Conservation (phyloP, 2,113 vertebrate genomes). For the Ammodytes dubius region DNA sequence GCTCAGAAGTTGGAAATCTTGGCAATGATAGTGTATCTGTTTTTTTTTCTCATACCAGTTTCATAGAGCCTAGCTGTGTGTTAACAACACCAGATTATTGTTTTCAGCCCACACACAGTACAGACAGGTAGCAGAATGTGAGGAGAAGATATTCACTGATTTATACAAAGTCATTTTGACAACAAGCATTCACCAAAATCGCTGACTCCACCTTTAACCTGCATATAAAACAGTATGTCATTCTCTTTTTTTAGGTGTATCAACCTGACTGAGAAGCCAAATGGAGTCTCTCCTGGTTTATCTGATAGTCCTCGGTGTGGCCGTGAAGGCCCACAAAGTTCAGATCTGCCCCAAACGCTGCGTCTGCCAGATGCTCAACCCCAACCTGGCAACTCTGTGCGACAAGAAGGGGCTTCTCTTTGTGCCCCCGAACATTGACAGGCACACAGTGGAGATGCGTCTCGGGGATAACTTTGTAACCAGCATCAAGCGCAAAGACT, state of each 20-base stretch:
- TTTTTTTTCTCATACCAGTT: too few relatives aligned
- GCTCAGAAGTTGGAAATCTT: conserved; percentile 55
- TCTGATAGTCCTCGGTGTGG: conserved; percentile 92
- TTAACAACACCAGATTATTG: too few relatives aligned
- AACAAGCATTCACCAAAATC: background rate
- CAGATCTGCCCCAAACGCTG: conserved; percentile 99
- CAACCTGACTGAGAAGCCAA: conserved; percentile 85
- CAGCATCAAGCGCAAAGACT: conserved; percentile 95
- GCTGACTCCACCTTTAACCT: conserved; percentile 15
- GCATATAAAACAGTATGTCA: conserved; percentile 20
- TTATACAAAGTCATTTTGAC: too few relatives aligned
- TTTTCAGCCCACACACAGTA: too few relatives aligned
- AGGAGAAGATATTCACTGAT: too few relatives aligned
- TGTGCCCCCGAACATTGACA: conserved; percentile 97
- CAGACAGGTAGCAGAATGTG: too few relatives aligned
- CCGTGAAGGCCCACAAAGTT: conserved; percentile 94
- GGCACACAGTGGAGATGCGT: conserved; percentile 96
- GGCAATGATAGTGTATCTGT: conserved; percentile 39
- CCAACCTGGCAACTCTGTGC: conserved; percentile 97
- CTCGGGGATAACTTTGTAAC: conserved; percentile 99
- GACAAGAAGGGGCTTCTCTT: conserved; percentile 99
- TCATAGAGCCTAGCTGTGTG: too few relatives aligned
- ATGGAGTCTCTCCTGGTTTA: conserved; percentile 98
- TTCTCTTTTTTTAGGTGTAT: conserved; percentile 84
- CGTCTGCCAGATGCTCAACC: conserved; percentile 96